These are phyloP conservation scores for Capromys pilorides DNA, from an alignment of 2,797 vertebrate species.

Conservation along the genomic window DNA sequence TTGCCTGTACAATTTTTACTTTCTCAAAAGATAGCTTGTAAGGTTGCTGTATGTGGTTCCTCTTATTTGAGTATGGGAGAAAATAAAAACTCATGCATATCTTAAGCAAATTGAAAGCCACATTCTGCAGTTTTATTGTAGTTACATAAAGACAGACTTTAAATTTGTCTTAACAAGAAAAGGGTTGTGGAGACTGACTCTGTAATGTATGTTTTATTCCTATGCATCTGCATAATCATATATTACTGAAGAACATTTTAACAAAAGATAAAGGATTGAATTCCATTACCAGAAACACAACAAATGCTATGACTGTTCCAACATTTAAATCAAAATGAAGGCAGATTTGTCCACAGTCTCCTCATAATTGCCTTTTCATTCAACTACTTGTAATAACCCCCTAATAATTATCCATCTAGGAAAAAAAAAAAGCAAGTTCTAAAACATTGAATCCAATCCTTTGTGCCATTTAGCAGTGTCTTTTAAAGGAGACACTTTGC, in stretches of 20 bases:
- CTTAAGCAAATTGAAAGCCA: conserved; percentile 51
- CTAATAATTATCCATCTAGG: conserved; percentile 70
- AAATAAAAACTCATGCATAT: conserved; percentile 1
- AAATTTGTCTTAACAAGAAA: conserved; percentile 47
- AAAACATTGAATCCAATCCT: conserved; percentile 52
- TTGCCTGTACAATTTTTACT: conserved; percentile 45
- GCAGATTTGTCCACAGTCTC: conserved; percentile 56
- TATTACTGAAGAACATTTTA: conserved; percentile 72
- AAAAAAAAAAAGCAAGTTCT: not conserved
- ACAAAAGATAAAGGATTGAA: conserved; percentile 74
- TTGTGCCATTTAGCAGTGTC: conserved; percentile 6
- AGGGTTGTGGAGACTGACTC: conserved; percentile 20
- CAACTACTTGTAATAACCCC: conserved; percentile 64
- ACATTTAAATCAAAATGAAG: conserved; percentile 64
- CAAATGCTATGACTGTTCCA: conserved; percentile 57
- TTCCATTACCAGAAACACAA: conserved; percentile 71
- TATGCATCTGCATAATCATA: conserved; percentile 74
- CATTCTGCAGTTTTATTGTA: conserved; percentile 15
- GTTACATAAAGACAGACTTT: conserved; percentile 54
- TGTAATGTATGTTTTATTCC: conserved; percentile 56
- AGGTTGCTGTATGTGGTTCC: not conserved
- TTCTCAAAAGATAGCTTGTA: conserved; percentile 44
- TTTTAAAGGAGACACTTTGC: conserved; percentile 23
- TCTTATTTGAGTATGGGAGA: conserved; percentile 22
- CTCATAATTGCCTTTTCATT: conserved; percentile 69